A percentile compares a stretch with the other conserved stretches of the same genome.
phyloP scores from a whole-genome alignment of 2,888 invertebrate genomes.

The Nymphalis c-album region DNA sequence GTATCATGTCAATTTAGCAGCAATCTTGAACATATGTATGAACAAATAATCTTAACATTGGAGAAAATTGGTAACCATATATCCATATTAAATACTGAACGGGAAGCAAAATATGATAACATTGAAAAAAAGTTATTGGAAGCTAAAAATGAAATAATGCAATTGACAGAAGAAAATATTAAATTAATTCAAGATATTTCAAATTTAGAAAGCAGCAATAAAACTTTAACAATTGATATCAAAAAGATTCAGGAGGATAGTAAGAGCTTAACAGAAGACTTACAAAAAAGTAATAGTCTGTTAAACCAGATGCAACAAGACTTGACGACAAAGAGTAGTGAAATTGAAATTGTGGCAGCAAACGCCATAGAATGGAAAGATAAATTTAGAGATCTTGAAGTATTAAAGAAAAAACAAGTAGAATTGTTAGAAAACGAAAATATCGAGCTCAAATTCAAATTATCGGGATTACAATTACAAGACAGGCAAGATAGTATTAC shows the following conservation, averaged over 20 bases:
- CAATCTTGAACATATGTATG: constrained; percentile 40
- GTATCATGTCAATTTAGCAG: constrained; percentile 35
- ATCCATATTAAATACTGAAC: constrained; percentile 40
- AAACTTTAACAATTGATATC: constrained; percentile 44
- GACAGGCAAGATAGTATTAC: constrained; percentile 10
- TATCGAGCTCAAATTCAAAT: constrained; percentile 47
- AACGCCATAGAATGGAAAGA: constrained; percentile 55
- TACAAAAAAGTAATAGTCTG: constrained; percentile 47
- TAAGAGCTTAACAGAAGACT: constrained; percentile 45
- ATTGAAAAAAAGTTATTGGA: constrained; percentile 42
- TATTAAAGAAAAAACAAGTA: constrained; percentile 53
- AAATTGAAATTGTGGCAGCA: constrained; percentile 54
- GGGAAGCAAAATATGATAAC: constrained; percentile 39
- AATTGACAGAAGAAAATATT: constrained; percentile 49
- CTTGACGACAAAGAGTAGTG: constrained; percentile 51
- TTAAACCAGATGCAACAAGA: constrained; percentile 53
- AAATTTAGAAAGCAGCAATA: constrained; percentile 45
- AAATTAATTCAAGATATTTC: constrained; percentile 45
- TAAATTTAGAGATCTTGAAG: constrained; percentile 51
- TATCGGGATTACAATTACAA: constrained; percentile 20
- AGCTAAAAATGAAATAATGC: constrained; percentile 49
- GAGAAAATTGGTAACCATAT: constrained; percentile 51
- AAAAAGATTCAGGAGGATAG: constrained; percentile 47
- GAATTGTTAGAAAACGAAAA: constrained; percentile 55
- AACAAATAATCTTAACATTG: constrained; percentile 50